A percentile compares a stretch with the other conserved stretches of the same genome.
phyloP scores from a whole-genome alignment of 2,797 vertebrate genomes.

The Pelobates cultripes region DNA sequence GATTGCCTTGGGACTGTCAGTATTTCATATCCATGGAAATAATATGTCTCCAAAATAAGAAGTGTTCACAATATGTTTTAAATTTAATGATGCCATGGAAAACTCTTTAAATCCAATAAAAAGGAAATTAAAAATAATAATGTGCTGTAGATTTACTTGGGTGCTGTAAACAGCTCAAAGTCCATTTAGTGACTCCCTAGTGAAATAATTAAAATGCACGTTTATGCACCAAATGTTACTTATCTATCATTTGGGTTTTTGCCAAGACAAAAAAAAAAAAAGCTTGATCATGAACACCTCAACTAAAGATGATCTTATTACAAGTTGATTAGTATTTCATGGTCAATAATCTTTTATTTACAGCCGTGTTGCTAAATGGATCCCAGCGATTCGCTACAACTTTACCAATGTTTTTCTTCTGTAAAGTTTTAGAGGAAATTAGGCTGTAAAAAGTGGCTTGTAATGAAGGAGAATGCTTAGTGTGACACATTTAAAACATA shows the following conservation, averaged over 20 bases:
- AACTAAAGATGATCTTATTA: constrained; percentile 53
- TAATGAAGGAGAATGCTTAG: constrained; percentile 42
- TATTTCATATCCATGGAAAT: not conserved
- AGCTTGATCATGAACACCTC: constrained; percentile 30
- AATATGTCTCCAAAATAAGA: constrained; percentile 4
- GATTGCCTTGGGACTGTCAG: no score
- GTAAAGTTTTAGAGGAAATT: constrained; percentile 45
- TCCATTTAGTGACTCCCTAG: constrained; percentile 24
- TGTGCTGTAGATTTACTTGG: constrained; percentile 42
- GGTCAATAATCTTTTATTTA: constrained; percentile 54
- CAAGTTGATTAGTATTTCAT: constrained; percentile 46
- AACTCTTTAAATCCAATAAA: constrained; percentile 53
- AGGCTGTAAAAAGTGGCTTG: constrained; percentile 45
- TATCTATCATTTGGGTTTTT: constrained; percentile 37
- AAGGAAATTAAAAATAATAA: constrained; percentile 55
- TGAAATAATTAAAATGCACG: constrained; percentile 21
- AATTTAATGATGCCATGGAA: constrained; percentile 46
- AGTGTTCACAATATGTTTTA: constrained; percentile 20
- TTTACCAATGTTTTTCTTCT: not conserved
- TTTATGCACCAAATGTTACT: constrained; percentile 42
- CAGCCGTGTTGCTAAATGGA: constrained; percentile 49
- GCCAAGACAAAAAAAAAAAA: constrained; percentile 24
- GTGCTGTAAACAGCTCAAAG: constrained; percentile 47
- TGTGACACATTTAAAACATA: constrained; percentile 39
- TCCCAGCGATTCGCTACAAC: constrained; percentile 30